phyloP scores from a whole-genome alignment of 2,797 vertebrate genomes.

The Oophaga sylvatica region DNA sequence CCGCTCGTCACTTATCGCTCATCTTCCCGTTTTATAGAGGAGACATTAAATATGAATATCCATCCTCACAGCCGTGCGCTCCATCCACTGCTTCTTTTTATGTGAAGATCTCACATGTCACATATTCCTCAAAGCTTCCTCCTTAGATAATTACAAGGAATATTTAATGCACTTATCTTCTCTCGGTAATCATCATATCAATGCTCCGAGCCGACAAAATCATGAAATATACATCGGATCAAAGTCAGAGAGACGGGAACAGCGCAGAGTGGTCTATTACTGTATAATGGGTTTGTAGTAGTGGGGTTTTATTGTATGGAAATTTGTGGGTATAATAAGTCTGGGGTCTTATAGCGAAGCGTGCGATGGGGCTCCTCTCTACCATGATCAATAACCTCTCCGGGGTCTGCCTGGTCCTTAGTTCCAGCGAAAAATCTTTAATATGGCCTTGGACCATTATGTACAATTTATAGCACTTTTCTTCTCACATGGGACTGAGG shows the following conservation, averaged over 20 bases:
- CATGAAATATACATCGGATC: constrained; percentile 20
- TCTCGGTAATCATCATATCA: constrained; percentile 23
- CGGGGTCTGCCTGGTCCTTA: too few relatives aligned
- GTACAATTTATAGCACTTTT: too few relatives aligned
- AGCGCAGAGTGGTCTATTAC: neutral
- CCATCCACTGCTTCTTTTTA: neutral
- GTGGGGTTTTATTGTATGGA: too few relatives aligned
- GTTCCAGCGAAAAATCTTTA: too few relatives aligned
- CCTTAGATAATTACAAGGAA: constrained; percentile 11
- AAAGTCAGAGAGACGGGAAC: neutral
- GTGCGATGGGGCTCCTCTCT: too few relatives aligned
- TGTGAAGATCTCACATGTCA: neutral
- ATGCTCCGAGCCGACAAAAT: constrained; percentile 14
- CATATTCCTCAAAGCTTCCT: neutral
- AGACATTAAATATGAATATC: neutral
- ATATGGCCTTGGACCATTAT: too few relatives aligned
- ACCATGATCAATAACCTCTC: too few relatives aligned
- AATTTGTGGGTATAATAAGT: too few relatives aligned
- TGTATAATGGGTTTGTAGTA: neutral
- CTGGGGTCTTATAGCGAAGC: too few relatives aligned
- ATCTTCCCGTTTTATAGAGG: neutral
- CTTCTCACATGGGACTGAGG: too few relatives aligned
- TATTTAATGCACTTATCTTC: constrained; percentile 9
- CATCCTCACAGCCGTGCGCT: neutral
- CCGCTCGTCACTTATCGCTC: neutral